These are phyloP conservation scores for Steinernema hermaphroditum DNA, from an alignment of 2,888 invertebrate genomes.

Conservation along the genomic window DNA sequence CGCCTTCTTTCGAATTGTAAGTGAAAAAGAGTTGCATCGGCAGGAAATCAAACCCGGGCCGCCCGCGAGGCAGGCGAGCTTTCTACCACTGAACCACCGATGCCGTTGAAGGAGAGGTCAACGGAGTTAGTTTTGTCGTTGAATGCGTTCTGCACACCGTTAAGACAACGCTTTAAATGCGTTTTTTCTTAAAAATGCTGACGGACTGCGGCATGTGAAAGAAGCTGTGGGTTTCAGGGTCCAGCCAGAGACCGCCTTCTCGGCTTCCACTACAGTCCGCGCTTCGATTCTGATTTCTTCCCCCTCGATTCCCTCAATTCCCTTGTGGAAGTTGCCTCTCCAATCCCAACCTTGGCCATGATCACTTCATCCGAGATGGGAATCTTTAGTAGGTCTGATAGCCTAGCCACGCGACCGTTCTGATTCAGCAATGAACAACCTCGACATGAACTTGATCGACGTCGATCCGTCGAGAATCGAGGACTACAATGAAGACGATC, in stretches of 20 bases:
- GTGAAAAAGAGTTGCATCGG: background rate
- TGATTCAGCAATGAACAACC: background rate
- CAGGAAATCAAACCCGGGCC: too few species aligned
- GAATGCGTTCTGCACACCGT: too few species aligned
- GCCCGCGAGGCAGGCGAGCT: too few species aligned
- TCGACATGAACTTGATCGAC: background rate
- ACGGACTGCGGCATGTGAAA: too few species aligned
- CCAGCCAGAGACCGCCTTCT: background rate
- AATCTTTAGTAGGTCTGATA: background rate
- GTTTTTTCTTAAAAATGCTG: too few species aligned
- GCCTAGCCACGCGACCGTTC: too few species aligned
- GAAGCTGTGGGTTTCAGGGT: background rate
- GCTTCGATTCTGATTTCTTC: conserved; percentile 3
- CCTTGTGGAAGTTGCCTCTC: background rate
- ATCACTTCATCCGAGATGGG: conserved; percentile 1
- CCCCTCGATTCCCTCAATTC: background rate
- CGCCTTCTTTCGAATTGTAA: background rate
- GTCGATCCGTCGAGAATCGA: background rate
- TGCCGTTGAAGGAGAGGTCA: too few species aligned
- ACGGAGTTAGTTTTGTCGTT: too few species aligned
- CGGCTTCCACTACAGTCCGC: conserved; percentile 3
- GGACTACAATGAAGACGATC: background rate
- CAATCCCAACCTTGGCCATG: background rate
- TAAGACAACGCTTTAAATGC: too few species aligned
- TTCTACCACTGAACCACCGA: too few species aligned